Conservation (phyloP, 92 coral and sea anemone species). For the Porites rus region DNA sequence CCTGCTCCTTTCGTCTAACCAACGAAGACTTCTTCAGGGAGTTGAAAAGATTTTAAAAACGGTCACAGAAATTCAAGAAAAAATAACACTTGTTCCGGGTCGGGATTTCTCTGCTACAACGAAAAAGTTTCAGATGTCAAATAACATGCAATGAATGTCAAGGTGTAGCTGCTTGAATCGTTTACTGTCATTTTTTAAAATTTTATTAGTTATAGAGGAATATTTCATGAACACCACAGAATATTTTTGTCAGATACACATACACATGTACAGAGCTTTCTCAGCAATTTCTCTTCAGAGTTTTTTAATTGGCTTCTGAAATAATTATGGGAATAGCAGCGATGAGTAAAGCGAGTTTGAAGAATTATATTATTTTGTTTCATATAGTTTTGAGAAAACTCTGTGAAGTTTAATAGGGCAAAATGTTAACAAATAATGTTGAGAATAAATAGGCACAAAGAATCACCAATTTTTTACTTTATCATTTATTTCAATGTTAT, state of each 20-base stretch:
- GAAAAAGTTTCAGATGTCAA: neutral
- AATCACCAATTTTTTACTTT: neutral
- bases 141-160: neutral
- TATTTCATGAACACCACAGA: too few species aligned
- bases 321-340: too few species aligned
- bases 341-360: neutral
- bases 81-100: neutral
- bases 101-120: neutral
- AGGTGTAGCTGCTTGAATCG: neutral
- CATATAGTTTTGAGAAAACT: neutral
- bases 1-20: too few species aligned
- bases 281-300: too few species aligned
- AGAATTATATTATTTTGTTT: neutral
- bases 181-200: too few species aligned
- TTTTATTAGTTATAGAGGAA: too few species aligned
- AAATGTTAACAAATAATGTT: neutral
- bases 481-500: neutral
- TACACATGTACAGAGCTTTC: too few species aligned
- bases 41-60: too few species aligned
- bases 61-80: neutral
- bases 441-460: neutral
- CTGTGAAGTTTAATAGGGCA: too few species aligned
- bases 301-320: neutral
- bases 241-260: too few species aligned
- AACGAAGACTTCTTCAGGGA: too few species aligned